Evolutionary conservation across 2,113 vertebrate species (phyloP).

Genomic region (Corythoichthys haematopterus): DNA sequence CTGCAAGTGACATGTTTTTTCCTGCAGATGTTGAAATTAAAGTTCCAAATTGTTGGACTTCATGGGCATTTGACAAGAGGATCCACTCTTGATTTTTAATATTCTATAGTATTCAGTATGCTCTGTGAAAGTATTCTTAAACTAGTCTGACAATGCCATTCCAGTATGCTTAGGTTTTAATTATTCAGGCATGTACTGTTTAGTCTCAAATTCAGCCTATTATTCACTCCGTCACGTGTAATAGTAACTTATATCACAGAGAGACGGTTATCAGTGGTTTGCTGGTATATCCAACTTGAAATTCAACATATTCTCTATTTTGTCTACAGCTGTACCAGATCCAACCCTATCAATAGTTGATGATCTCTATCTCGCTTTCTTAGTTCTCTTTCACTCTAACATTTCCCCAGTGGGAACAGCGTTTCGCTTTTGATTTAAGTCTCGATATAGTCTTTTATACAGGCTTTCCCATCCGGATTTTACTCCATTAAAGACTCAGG

Average conservation of each 20-base stretch:
- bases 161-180: neutral
- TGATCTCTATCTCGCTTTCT: constrained; percentile 61
- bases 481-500: constrained; percentile 41
- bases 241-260: constrained; percentile 37
- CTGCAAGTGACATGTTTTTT: neutral
- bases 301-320: constrained; percentile 67
- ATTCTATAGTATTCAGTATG: neutral
- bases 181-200: neutral
- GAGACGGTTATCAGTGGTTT: constrained; percentile 54
- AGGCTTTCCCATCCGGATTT: constrained; percentile 48
- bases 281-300: constrained; percentile 55
- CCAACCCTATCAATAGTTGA: constrained; percentile 68
- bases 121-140: neutral
- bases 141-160: neutral
- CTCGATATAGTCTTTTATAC: constrained; percentile 56
- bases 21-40: neutral
- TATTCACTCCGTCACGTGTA: constrained; percentile 18
- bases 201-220: constrained; percentile 2
- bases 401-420: constrained; percentile 53
- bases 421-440: constrained; percentile 67
- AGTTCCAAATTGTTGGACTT: neutral
- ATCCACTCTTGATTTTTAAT: neutral
- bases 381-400: constrained; percentile 56
- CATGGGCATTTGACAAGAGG: neutral
- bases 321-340: constrained; percentile 69